A percentile compares a stretch with the other conserved stretches of the same genome.
Evolutionary conservation across 2,888 invertebrate species (phyloP).

Genomic region (Tanaodytes sp.): DNA sequence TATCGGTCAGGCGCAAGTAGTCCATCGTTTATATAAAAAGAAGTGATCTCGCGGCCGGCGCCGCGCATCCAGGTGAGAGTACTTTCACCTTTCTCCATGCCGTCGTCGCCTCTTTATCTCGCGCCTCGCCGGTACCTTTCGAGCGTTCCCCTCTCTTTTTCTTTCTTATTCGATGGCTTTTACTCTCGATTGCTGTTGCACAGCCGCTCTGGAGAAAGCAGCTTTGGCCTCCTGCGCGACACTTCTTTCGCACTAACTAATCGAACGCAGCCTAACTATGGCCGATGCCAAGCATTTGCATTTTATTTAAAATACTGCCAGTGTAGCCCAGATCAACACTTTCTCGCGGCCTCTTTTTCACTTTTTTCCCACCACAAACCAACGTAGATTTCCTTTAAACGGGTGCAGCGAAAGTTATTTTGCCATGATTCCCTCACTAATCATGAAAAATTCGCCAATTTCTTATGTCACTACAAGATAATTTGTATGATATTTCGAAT

Average conservation of each 20-base stretch:
- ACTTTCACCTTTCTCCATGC: conserved; percentile 72
- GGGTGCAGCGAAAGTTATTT: too few relatives aligned
- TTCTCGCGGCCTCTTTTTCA: conserved; percentile 23
- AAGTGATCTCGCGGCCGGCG: conserved; percentile 48
- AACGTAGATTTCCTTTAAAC: not conserved
- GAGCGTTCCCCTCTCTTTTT: conserved; percentile 36
- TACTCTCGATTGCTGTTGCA: conserved; percentile 69
- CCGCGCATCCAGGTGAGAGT: conserved; percentile 65
- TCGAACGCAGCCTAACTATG: not conserved
- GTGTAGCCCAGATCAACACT: conserved; percentile 14
- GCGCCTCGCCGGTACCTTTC: conserved; percentile 40
- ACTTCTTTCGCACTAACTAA: conserved; percentile 55
- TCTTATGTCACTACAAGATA: too few relatives aligned
- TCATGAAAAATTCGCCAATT: too few relatives aligned
- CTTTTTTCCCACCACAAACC: not conserved
- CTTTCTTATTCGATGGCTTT: conserved; percentile 65
- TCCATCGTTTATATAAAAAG: conserved; percentile 44
- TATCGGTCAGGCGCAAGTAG: conserved; percentile 44
- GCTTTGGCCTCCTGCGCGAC: conserved; percentile 60
- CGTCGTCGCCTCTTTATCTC: conserved; percentile 58
- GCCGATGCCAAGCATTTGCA: conserved; percentile 7
- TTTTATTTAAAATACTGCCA: conserved; percentile 9
- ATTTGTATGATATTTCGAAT: too few relatives aligned
- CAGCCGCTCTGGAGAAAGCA: conserved; percentile 64
- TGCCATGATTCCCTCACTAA: too few relatives aligned